phyloP scores from a whole-genome alignment of 2,797 vertebrate species.

The Erethizon dorsatum region DNA sequence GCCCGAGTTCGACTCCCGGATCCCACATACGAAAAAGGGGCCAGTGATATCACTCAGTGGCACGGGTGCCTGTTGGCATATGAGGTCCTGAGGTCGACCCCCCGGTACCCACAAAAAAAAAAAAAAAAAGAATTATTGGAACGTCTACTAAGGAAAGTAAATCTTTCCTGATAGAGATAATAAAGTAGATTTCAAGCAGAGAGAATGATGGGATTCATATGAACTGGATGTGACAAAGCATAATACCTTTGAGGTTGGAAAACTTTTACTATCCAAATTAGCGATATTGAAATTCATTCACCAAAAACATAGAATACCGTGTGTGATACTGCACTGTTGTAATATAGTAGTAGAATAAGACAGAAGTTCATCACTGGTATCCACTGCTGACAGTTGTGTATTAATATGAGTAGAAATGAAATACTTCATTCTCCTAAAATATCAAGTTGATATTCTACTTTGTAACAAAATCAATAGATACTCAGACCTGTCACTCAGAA shows the following conservation, averaged over 20 bases:
- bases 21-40: no score
- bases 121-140: not conserved
- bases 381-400: not conserved
- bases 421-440: not conserved
- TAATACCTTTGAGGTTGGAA: not conserved
- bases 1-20: no score
- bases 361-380: not conserved
- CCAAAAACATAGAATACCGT: not conserved
- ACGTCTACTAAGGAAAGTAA: not conserved
- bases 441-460: not conserved
- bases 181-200: conserved; percentile 5
- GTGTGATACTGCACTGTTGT: not conserved
- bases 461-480: not conserved
- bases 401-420: not conserved
- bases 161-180: not conserved
- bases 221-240: not conserved
- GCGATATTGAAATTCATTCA: not conserved
- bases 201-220: not conserved
- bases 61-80: no score
- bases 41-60: no score
- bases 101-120: no score
- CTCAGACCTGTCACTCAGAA: conserved; percentile 1
- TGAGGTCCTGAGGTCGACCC: no score
- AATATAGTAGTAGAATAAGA: not conserved
- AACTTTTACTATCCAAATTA: not conserved